Evolutionary conservation across 2,113 vertebrate species (phyloP).

Genomic region (Platichthys flesus): DNA sequence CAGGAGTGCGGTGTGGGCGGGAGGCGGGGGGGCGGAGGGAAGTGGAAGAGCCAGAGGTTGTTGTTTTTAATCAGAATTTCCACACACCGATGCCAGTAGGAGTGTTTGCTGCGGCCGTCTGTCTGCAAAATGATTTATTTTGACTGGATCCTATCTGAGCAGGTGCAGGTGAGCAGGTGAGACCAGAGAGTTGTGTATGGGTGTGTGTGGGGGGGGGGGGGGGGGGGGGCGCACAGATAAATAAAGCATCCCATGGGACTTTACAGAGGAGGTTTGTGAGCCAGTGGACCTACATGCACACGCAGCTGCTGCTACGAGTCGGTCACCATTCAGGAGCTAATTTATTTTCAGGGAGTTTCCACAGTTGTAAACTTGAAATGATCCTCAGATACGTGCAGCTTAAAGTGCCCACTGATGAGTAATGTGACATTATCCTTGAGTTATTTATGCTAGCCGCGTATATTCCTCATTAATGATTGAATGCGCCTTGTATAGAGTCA

Average conservation of each 20-base stretch:
- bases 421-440: not conserved
- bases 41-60: constrained; percentile 25
- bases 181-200: not conserved
- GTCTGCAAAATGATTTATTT: constrained; percentile 40
- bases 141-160: constrained; percentile 36
- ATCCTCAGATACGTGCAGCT: constrained; percentile 4
- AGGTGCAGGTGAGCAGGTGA: constrained; percentile 41
- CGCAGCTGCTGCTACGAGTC: constrained; percentile 38
- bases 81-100: constrained; percentile 45
- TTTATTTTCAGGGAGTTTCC: constrained; percentile 47
- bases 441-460: not conserved
- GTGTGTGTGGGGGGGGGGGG: not conserved
- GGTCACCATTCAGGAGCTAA: constrained; percentile 37
- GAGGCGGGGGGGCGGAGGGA: not conserved
- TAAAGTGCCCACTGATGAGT: not conserved
- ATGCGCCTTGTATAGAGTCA: not conserved
- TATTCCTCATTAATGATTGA: not conserved
- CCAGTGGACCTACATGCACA: not conserved
- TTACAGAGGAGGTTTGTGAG: constrained; percentile 22
- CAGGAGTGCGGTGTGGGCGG: not conserved
- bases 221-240: constrained; percentile 16
- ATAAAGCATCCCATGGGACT: constrained; percentile 38
- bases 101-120: constrained; percentile 36
- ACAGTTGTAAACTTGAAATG: constrained; percentile 19
- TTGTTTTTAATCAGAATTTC: constrained; percentile 67